These are phyloP conservation scores for Megalops cyprinoides DNA, from an alignment of 2,797 vertebrate genomes.

Conservation along the genomic window DNA sequence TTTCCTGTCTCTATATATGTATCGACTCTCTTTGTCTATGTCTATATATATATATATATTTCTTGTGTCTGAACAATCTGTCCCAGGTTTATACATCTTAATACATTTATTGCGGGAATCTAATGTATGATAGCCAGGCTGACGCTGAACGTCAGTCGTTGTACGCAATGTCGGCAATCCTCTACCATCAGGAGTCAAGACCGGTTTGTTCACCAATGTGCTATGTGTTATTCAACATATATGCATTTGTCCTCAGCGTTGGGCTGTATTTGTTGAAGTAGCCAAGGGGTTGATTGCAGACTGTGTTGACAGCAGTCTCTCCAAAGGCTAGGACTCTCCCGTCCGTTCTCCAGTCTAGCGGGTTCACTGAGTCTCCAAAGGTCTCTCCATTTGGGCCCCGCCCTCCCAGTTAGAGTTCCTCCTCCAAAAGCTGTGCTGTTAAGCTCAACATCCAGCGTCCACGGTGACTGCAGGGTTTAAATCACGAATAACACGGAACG, in stretches of 20 bases:
- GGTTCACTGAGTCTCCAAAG: too few species aligned
- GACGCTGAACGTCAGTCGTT: conserved; percentile 58
- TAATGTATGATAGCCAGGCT: conserved; percentile 64
- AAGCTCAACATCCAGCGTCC: conserved; percentile 81
- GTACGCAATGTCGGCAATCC: conserved; percentile 67
- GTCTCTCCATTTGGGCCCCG: not conserved
- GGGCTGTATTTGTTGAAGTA: conserved; percentile 33
- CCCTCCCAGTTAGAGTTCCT: conserved; percentile 59
- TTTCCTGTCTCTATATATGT: conserved; percentile 27
- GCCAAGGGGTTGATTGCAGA: not conserved
- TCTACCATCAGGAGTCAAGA: conserved; percentile 64
- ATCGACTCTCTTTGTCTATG: conserved; percentile 55
- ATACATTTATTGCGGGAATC: conserved; percentile 78
- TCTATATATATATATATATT: conserved; percentile 37
- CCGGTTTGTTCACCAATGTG: conserved; percentile 75
- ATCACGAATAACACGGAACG: conserved; percentile 81
- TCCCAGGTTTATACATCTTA: conserved; percentile 72
- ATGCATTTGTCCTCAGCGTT: conserved; percentile 52
- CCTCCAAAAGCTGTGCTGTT: conserved; percentile 74
- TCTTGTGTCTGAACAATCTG: conserved; percentile 49
- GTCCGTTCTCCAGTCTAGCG: too few species aligned
- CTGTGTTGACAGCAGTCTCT: not conserved
- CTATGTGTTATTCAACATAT: conserved; percentile 51
- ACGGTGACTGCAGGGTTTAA: conserved; percentile 77
- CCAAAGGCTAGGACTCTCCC: not conserved